Base-by-base conservation (phyloP, 2,113 vertebrate genomes). In the Clarias gariepinus region DNA sequence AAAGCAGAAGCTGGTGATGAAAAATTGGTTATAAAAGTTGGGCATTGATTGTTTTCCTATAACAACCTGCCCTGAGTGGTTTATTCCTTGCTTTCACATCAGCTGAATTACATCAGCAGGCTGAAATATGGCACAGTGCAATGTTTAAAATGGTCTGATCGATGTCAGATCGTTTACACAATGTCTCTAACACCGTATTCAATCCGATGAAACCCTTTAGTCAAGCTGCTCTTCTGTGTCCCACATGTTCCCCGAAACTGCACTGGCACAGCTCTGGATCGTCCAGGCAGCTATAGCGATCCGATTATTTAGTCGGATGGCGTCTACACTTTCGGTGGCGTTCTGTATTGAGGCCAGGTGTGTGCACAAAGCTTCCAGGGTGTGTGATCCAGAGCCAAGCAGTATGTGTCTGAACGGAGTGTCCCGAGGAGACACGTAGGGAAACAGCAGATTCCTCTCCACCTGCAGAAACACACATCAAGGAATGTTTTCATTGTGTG, bases 251-350 rank as follows among this genome's bases (percentile, higher is more conserved):
- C 97, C 97, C 13, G 92, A 91, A 28, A 99, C 92, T 0, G 96
- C 94, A 90, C 97, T 97, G 86, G 98, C 96, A 81, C 96, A 97
- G 52, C 96, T 94, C 92, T 99, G 97, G 89, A 99, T 94, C 88
- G 96, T 98, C 98, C 97, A 99, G 74, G 98, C 98, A 0, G 89
- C 94, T 79, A 97, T 86, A 12, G 97, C 97, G 66, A 99, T 94
- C 93, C 97, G 95, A 88, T 95, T 96, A 90, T 77, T 95, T 90
- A 98, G 94, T 68, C 91, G 4, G 0, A 95, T 79, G n/a, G 92
- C 36, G 0, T 97, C 89, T 9, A 94, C 93, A 0, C 91, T 80
- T 0, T 77, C 18, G 0, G 15, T 11, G 8, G 90, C 71, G 1
- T 0, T 19, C 61, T 0, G 89, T 58, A 96, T 91, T 28, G 92